A percentile compares a stretch with the other conserved stretches of the same genome.
phyloP scores from a whole-genome alignment of 2,888 invertebrate genomes.

The Ctenicera cuprea region DNA sequence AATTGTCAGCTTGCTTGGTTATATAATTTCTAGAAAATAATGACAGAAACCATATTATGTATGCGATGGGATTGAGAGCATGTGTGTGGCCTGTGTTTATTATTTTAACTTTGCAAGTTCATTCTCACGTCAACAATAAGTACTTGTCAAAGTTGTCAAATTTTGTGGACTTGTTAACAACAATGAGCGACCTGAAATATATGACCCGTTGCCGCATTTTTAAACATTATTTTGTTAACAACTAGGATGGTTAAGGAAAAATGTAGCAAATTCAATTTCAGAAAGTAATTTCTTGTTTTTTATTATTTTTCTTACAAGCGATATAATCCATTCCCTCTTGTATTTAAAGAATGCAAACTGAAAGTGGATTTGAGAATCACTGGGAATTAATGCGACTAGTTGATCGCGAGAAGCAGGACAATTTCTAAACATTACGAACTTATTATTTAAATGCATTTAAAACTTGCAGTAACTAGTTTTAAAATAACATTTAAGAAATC shows the following conservation, averaged over 20 bases:
- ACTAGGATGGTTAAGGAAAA: no score
- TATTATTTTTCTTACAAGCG: no score
- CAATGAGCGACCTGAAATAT: not conserved
- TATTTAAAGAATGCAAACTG: not conserved
- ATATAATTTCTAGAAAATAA: conserved; percentile 19
- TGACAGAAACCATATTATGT: not conserved
- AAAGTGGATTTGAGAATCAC: not conserved
- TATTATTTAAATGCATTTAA: no score
- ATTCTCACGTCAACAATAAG: not conserved
- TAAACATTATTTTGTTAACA: no score
- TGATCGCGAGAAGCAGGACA: not conserved
- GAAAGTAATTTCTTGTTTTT: not conserved
- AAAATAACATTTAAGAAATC: no score
- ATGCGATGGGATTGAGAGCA: conserved; percentile 18
- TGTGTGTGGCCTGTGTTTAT: not conserved
- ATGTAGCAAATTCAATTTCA: no score
- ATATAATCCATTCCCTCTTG: no score
- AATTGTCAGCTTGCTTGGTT: conserved; percentile 12
- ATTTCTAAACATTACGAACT: no score
- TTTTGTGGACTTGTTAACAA: not conserved
- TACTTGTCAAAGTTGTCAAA: not conserved
- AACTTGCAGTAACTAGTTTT: no score
- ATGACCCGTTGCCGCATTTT: no score
- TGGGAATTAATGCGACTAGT: not conserved
- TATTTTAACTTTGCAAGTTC: not conserved